Conservation (phyloP, 2,113 vertebrate species). For the Hippocampus guttulatus region DNA sequence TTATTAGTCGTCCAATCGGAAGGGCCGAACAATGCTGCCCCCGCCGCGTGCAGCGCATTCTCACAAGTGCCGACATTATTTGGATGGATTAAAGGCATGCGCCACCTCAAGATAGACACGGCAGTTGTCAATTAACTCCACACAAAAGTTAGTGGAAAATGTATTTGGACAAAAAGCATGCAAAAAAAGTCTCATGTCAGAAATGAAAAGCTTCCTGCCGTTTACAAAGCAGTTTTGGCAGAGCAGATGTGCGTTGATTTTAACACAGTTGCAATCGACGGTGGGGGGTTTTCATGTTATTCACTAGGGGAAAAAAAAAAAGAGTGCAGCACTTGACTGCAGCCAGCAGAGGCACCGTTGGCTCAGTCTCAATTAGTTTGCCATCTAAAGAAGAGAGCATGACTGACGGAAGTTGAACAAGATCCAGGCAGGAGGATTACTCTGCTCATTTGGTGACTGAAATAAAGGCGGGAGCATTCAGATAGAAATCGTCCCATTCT, state of each 20-base stretch:
- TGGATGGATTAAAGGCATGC: slow-evolving; percentile 17
- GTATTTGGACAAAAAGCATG: not conserved
- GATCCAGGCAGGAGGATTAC: not conserved
- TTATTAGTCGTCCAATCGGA: slow-evolving; percentile 12
- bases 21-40: slow-evolving; percentile 19
- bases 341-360: slow-evolving; percentile 1
- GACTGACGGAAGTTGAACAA: not conserved
- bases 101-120: slow-evolving; percentile 8
- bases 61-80: slow-evolving; percentile 24
- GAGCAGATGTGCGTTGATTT: slow-evolving; percentile 24
- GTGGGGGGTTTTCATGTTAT: slow-evolving; percentile 1
- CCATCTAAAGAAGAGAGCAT: not conserved
- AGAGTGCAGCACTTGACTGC: not conserved
- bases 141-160: slow-evolving; percentile 28
- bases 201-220: slow-evolving; percentile 23
- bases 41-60: slow-evolving; percentile 8
- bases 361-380: not conserved
- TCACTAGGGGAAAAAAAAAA: not conserved
- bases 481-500: not conserved
- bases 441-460: not conserved
- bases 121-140: slow-evolving; percentile 22
- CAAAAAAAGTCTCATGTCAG: slow-evolving; percentile 25
- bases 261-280: slow-evolving; percentile 18
- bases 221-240: slow-evolving; percentile 31
- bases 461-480: not conserved